These are phyloP conservation scores for Grammomys dolichurus DNA, from an alignment of 2,113 vertebrate species.

Conservation along the genomic window DNA sequence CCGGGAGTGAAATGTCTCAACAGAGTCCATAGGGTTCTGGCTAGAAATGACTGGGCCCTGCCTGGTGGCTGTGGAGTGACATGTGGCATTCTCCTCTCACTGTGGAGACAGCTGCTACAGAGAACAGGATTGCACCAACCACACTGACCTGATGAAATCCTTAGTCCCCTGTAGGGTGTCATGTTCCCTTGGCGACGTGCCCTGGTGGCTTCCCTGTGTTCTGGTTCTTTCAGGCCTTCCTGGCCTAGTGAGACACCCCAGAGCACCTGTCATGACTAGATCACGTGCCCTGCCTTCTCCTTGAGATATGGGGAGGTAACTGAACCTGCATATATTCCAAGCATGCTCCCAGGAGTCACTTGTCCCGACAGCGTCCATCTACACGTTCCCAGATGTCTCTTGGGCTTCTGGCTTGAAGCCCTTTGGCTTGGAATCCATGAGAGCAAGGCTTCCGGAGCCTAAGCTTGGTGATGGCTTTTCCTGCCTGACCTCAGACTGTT, in stretches of 20 bases:
- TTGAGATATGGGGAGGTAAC: neutral
- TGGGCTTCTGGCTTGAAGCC: neutral
- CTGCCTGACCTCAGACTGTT: neutral
- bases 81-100: neutral
- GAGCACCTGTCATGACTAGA: slow-evolving; percentile 16
- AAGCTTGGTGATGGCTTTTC: neutral
- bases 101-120: neutral
- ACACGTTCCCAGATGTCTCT: slow-evolving; percentile 61
- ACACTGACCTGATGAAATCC: neutral
- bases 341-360: slow-evolving; percentile 40
- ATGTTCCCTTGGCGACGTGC: neutral
- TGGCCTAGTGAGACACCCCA: neutral
- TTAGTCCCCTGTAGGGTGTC: neutral
- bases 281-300: accelerated
- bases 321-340: slow-evolving; percentile 3
- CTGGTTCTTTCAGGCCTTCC: neutral
- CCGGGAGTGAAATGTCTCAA: neutral
- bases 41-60: neutral
- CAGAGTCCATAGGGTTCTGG: neutral
- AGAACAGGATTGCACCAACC: neutral
- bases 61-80: neutral
- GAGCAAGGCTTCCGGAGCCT: neutral
- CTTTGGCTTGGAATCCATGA: slow-evolving; percentile 14
- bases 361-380: neutral
- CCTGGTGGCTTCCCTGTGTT: neutral